phyloP scores from a whole-genome alignment of 1,140 invertebrate species.

The Babylonia areolata region DNA sequence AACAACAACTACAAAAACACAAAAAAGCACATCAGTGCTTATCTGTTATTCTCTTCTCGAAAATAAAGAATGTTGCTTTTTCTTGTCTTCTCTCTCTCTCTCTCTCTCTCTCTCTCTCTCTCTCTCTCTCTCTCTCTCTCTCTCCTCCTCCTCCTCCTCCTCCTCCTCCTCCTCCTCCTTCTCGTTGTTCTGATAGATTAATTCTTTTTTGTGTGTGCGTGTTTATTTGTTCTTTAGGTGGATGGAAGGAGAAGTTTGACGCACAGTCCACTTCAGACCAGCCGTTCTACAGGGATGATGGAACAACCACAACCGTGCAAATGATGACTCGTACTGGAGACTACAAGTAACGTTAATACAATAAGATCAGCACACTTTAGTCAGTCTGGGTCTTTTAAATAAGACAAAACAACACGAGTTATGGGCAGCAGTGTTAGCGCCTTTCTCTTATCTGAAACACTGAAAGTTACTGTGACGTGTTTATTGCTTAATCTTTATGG shows the following conservation, averaged over 20 bases:
- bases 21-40: too few relatives aligned
- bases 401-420: too few relatives aligned
- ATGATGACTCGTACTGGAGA: constrained; percentile 15
- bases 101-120: not conserved
- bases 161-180: not conserved
- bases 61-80: too few relatives aligned
- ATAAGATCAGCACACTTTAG: too few relatives aligned
- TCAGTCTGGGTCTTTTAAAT: too few relatives aligned
- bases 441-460: too few relatives aligned
- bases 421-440: too few relatives aligned
- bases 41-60: too few relatives aligned
- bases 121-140: not conserved
- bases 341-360: constrained; percentile 23
- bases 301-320: not conserved
- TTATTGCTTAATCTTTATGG: too few relatives aligned
- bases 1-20: too few relatives aligned
- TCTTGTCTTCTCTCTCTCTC: not conserved
- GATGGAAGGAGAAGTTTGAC: constrained; percentile 26
- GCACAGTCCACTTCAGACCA: not conserved
- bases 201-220: not conserved
- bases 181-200: too few relatives aligned
- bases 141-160: not conserved
- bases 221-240: constrained; percentile 19
- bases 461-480: too few relatives aligned
- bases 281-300: constrained; percentile 13